Percentiles rank a stretch among this genome's conserved stretches.
phyloP scores from a whole-genome alignment of 2,797 vertebrate genomes.

The Premnoplex brunnescens region DNA sequence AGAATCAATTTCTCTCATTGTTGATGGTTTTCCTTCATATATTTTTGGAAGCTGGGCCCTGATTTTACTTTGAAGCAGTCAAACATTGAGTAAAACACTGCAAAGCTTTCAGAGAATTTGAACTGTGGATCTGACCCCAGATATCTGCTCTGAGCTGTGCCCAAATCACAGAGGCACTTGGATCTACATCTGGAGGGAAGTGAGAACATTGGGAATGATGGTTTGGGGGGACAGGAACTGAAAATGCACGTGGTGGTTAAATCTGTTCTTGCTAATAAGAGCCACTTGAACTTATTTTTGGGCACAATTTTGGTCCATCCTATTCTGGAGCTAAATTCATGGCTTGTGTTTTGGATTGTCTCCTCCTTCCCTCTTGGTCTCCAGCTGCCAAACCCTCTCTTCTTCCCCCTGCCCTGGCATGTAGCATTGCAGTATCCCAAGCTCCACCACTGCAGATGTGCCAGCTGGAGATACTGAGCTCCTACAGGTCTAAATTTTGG shows the following conservation, averaged over 20 bases:
- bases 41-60: not conserved
- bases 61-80: not conserved
- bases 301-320: not conserved
- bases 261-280: not conserved
- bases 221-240: not conserved
- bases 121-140: rapidly evolving
- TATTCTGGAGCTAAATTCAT: not conserved
- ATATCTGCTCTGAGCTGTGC: not conserved
- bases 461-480: not conserved
- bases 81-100: not conserved
- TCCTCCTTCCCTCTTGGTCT: not conserved
- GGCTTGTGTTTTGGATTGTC: not conserved
- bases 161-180: not conserved
- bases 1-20: not conserved
- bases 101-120: not conserved
- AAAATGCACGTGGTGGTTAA: not conserved
- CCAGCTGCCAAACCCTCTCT: not conserved
- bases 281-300: not conserved
- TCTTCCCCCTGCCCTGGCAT: rapidly evolving
- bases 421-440: not conserved
- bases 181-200: not conserved
- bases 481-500: not conserved
- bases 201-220: rapidly evolving
- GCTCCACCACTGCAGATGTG: not conserved
- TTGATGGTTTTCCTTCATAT: not conserved